Evolutionary conservation across 2,797 vertebrate genomes (phyloP).

Genomic region (Pygocentrus nattereri): DNA sequence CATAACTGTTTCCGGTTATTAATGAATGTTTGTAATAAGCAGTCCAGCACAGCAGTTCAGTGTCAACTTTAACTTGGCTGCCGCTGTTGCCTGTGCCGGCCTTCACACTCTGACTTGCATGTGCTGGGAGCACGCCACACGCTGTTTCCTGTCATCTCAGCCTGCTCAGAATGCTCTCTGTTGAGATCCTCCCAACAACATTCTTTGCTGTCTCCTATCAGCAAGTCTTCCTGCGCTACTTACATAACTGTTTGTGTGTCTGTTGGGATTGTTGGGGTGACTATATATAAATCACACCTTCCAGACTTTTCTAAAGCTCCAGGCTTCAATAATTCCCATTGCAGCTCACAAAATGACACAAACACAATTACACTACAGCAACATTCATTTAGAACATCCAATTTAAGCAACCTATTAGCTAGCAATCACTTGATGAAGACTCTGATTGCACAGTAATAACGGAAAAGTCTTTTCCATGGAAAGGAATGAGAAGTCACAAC

Average conservation of each 20-base stretch:
- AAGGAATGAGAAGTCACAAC: neutral
- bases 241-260: conserved; percentile 9
- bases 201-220: neutral
- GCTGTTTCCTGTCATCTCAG: conserved; percentile 17
- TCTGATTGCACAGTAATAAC: neutral
- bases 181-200: conserved; percentile 9
- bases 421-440: neutral
- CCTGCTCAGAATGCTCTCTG: conserved; percentile 8
- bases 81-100: neutral
- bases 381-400: conserved; percentile 15
- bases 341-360: conserved; percentile 9
- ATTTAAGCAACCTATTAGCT: neutral
- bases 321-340: conserved; percentile 13
- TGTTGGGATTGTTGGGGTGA: neutral
- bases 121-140: conserved; percentile 21
- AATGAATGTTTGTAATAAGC: neutral
- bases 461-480: conserved; percentile 8
- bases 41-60: conserved; percentile 3
- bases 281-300: conserved; percentile 16
- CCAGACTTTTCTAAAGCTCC: neutral
- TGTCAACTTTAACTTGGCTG: conserved; percentile 9
- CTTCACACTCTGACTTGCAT: conserved; percentile 10
- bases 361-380: conserved; percentile 24
- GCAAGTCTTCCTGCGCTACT: neutral
- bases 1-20: neutral